Conservation (phyloP, 53 echinoderm and acorn worm genomes). For the Patiria pectinifera region DNA sequence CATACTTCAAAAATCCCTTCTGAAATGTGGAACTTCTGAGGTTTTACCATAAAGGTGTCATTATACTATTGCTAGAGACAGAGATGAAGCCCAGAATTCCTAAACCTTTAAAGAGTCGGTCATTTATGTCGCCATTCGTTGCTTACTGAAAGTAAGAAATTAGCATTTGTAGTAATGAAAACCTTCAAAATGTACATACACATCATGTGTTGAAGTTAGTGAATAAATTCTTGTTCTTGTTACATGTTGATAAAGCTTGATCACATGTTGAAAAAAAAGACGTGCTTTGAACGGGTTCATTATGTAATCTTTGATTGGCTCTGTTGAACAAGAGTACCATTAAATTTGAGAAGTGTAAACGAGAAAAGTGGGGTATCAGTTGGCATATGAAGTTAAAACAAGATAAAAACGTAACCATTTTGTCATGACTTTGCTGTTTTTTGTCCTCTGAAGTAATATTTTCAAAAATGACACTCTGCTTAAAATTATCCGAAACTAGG, state of each 20-base stretch:
- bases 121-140: too few species aligned
- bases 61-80: too few species aligned
- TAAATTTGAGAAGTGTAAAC: neutral
- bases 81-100: too few species aligned
- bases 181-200: conserved; percentile 1
- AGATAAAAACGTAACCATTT: neutral
- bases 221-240: neutral
- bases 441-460: too few species aligned
- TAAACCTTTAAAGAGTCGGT: too few species aligned
- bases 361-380: neutral
- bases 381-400: neutral
- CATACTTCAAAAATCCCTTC: too few species aligned
- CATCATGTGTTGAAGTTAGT: conserved; percentile 10
- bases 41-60: too few species aligned
- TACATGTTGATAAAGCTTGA: conserved; percentile 14
- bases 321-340: neutral
- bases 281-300: neutral
- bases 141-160: neutral
- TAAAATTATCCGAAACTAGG: too few species aligned
- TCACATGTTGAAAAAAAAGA: neutral
- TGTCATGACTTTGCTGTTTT: too few species aligned
- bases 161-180: neutral
- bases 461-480: too few species aligned
- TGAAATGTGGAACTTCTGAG: too few species aligned
- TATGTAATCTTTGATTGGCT: neutral